Conservation (phyloP, 2,797 vertebrate genomes). For the Leuciscus waleckii region DNA sequence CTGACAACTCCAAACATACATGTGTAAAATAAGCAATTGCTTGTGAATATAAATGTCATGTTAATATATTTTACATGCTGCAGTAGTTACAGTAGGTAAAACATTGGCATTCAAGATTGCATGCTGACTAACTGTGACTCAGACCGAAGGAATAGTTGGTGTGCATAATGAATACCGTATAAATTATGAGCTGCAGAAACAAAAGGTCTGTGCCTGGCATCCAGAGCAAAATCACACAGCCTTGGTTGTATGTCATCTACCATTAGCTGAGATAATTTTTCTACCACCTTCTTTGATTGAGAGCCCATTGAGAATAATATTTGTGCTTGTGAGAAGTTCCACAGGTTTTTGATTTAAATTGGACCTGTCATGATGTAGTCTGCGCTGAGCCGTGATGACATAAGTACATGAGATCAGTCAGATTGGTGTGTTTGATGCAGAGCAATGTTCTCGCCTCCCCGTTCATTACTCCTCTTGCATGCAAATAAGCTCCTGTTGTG, state of each 20-base stretch:
- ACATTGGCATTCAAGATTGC: not conserved
- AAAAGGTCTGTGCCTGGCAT: constrained; percentile 12
- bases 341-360: constrained; percentile 32
- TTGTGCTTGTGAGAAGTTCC: constrained; percentile 8
- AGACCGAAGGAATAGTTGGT: not conserved
- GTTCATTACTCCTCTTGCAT: constrained; percentile 42
- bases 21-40: not conserved
- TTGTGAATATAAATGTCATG: not conserved
- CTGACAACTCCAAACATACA: not conserved
- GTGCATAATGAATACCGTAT: constrained; percentile 4
- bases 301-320: constrained; percentile 19
- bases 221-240: not conserved
- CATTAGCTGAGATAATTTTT: constrained; percentile 23
- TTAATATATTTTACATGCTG: not conserved
- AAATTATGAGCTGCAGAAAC: not conserved
- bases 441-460: constrained; percentile 50
- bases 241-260: constrained; percentile 27
- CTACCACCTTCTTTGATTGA: constrained; percentile 15
- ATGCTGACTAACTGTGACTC: not conserved
- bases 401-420: constrained; percentile 46
- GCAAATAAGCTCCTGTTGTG: constrained; percentile 67
- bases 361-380: constrained; percentile 14
- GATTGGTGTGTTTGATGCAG: constrained; percentile 57
- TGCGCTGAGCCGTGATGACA: constrained; percentile 30
- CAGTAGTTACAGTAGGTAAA: constrained; percentile 7